phyloP scores from a whole-genome alignment of 2,113 vertebrate genomes.

The Melanotaenia duboulayi region DNA sequence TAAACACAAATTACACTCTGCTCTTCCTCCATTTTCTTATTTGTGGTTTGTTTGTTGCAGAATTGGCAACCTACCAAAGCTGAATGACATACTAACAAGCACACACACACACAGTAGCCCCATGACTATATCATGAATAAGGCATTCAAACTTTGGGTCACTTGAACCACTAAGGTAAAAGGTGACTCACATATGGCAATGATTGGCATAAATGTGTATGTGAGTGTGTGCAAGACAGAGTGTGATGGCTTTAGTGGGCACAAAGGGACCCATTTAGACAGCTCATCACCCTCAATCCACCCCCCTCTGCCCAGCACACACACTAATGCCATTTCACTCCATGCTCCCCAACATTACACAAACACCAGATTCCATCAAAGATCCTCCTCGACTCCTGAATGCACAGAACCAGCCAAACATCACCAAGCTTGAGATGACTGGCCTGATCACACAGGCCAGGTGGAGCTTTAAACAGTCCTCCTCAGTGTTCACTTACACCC shows the following conservation, averaged over 20 bases:
- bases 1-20: too few species aligned
- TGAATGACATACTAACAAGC: too few species aligned
- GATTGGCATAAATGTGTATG: slow-evolving; percentile 63
- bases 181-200: slow-evolving; percentile 71
- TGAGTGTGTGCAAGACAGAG: slow-evolving; percentile 30
- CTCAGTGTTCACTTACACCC: slow-evolving; percentile 57
- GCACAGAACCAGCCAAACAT: slow-evolving; percentile 76
- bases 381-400: slow-evolving; percentile 59
- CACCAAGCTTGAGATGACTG: slow-evolving; percentile 53
- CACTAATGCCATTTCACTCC: slow-evolving; percentile 50
- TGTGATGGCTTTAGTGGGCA: slow-evolving; percentile 63
- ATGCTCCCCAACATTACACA: slow-evolving; percentile 70
- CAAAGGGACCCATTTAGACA: slow-evolving; percentile 78
- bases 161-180: slow-evolving; percentile 34
- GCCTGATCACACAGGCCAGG: slow-evolving; percentile 62
- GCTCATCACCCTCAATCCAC: slow-evolving; percentile 58
- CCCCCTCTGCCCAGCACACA: slow-evolving; percentile 4
- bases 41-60: too few species aligned
- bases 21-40: too few species aligned
- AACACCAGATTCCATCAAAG: slow-evolving; percentile 78
- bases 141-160: slow-evolving; percentile 46
- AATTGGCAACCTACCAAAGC: too few species aligned
- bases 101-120: too few species aligned
- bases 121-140: slow-evolving; percentile 44
- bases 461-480: slow-evolving; percentile 59